Conservation (phyloP, 2,797 vertebrate species). For the Parauchenoglanis ngamensis region DNA sequence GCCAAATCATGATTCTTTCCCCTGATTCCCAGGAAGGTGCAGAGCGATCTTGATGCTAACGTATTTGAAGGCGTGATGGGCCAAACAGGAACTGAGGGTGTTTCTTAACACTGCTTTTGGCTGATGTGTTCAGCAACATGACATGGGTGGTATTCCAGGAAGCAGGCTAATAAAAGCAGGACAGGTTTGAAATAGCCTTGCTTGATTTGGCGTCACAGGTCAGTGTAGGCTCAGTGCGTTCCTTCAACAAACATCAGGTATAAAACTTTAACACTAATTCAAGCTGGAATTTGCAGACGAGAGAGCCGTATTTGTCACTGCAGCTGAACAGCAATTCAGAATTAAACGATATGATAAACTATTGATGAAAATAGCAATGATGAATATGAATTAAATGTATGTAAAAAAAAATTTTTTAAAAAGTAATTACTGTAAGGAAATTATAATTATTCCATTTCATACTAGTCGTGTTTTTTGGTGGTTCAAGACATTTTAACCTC, state of each 20-base stretch:
- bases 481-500: no score
- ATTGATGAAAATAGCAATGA: neutral
- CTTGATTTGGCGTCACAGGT: neutral
- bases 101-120: neutral
- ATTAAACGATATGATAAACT: neutral
- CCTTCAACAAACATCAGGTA: no score
- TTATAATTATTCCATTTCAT: neutral
- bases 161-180: slow-evolving; percentile 3
- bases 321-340: neutral
- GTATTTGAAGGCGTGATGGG: neutral
- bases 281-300: neutral
- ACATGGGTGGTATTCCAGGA: neutral
- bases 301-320: neutral
- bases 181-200: neutral
- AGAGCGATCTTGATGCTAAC: neutral
- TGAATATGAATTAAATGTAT: neutral
- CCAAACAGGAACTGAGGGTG: neutral
- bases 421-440: no score
- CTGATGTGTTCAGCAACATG: neutral
- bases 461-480: neutral
- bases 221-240: neutral
- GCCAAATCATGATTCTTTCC: neutral
- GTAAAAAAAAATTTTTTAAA: neutral
- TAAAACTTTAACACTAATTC: no score
- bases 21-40: neutral